A percentile compares a stretch with the other conserved stretches of the same genome.
Evolutionary conservation across 1,140 invertebrate species (phyloP).

Genomic region (Drosophila triauraria): DNA sequence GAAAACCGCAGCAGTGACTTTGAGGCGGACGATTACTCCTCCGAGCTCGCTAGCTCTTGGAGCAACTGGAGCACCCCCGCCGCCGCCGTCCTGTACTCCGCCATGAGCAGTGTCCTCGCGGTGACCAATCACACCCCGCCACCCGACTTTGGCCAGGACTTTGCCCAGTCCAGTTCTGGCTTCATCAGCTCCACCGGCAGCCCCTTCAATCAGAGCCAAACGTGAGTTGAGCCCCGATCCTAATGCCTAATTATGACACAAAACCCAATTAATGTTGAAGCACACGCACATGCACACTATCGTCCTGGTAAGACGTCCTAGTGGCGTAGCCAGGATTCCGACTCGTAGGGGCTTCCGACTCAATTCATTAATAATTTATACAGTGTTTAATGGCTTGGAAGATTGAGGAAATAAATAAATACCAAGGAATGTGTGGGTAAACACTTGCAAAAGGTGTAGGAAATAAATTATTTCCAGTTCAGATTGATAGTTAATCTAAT

Average conservation of each 20-base stretch:
- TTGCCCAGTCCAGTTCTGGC: slow-evolving; percentile 23
- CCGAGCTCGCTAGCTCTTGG: slow-evolving; percentile 46
- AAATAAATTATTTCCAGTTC: too few relatives aligned
- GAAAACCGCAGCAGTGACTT: slow-evolving; percentile 41
- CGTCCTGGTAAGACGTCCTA: slow-evolving; percentile 8
- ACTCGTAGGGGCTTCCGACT: neutral
- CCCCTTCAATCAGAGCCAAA: slow-evolving; percentile 58
- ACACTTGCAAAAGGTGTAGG: neutral
- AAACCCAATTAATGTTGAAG: slow-evolving; percentile 65
- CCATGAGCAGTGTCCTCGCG: slow-evolving; percentile 62
- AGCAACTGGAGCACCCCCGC: slow-evolving; percentile 70
- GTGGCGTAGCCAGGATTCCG: slow-evolving; percentile 1
- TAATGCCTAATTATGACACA: slow-evolving; percentile 67
- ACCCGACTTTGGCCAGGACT: slow-evolving; percentile 40
- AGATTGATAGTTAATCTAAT: neutral
- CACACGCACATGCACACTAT: slow-evolving; percentile 24
- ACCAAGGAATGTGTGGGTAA: neutral
- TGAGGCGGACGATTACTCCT: slow-evolving; percentile 47
- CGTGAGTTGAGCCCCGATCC: slow-evolving; percentile 52
- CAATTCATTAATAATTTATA: slow-evolving; percentile 9
- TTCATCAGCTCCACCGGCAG: slow-evolving; percentile 11
- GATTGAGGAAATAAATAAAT: slow-evolving; percentile 11
- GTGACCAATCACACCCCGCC: slow-evolving; percentile 59
- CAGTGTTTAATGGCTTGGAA: slow-evolving; percentile 2
- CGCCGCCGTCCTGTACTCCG: slow-evolving; percentile 48